A percentile compares a stretch with the other conserved stretches of the same genome.
Evolutionary conservation across 2,888 invertebrate genomes (phyloP).

Genomic region (Lochmaea capreae): DNA sequence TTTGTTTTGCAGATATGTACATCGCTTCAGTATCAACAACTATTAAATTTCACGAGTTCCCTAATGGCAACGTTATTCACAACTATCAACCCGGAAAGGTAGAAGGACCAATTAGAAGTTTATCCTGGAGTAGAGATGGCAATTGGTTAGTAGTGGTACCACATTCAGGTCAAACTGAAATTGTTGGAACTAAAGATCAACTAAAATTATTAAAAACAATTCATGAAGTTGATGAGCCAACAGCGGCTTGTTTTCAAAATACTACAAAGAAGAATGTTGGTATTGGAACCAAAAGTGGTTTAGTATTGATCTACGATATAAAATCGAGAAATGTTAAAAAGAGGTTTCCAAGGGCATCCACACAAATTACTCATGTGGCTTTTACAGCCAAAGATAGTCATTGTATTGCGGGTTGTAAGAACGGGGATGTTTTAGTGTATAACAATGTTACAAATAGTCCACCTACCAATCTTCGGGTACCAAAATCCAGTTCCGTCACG

Average conservation of each 20-base stretch:
- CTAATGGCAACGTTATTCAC: conserved; percentile 69
- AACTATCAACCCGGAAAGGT: conserved; percentile 61
- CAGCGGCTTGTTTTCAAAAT: conserved; percentile 62
- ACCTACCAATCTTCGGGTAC: conserved; percentile 56
- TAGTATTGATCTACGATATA: conserved; percentile 61
- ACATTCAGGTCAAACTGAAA: conserved; percentile 58
- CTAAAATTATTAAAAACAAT: conserved; percentile 59
- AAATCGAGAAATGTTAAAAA: conserved; percentile 58
- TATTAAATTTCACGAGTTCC: conserved; percentile 69
- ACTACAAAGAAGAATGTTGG: conserved; percentile 59
- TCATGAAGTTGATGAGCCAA: conserved; percentile 58
- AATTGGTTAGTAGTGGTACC: conserved; percentile 62
- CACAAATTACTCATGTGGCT: conserved; percentile 56
- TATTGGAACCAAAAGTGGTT: conserved; percentile 59
- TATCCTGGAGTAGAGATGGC: conserved; percentile 64
- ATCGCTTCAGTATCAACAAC: conserved; percentile 71
- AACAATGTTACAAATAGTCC: conserved; percentile 56
- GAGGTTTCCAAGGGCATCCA: conserved; percentile 54
- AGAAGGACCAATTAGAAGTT: conserved; percentile 57
- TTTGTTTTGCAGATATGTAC: conserved; percentile 64
- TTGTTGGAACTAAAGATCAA: conserved; percentile 59
- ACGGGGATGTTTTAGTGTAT: conserved; percentile 60
- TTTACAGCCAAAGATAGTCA: conserved; percentile 61
- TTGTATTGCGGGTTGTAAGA: conserved; percentile 58
- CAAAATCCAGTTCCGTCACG: conserved; percentile 58